Percentiles rank a stretch among this genome's conserved stretches.
phyloP scores from a whole-genome alignment of 2,113 vertebrate genomes.

The Notothenia rossii region DNA sequence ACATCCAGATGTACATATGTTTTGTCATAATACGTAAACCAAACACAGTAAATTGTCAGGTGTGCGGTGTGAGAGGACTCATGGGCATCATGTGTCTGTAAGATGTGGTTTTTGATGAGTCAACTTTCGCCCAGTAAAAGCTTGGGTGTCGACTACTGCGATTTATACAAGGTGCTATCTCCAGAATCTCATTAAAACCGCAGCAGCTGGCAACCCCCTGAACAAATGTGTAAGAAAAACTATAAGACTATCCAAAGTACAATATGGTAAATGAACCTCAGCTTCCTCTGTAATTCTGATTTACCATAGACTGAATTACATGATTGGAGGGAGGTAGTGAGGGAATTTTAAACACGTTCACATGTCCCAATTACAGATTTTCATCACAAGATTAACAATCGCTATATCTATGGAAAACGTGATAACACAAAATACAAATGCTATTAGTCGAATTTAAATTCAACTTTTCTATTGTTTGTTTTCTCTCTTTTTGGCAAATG shows the following conservation, averaged over 20 bases:
- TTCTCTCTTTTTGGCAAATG: too few species aligned
- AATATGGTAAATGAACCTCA: background rate
- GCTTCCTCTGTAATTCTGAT: background rate
- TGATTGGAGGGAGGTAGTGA: background rate
- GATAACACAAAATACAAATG: too few species aligned
- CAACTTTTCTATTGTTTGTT: too few species aligned
- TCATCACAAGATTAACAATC: too few species aligned
- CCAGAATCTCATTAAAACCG: conserved; percentile 31
- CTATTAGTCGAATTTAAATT: too few species aligned
- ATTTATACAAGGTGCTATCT: conserved; percentile 31
- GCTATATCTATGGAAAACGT: background rate
- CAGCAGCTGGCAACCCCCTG: conserved; percentile 19
- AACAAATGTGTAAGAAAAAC: conserved; percentile 11
- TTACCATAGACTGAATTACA: too few species aligned
- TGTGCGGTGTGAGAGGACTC: conserved; percentile 18
- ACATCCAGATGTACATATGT: conserved; percentile 70
- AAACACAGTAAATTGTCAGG: conserved; percentile 40
- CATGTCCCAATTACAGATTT: background rate
- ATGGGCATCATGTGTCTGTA: conserved; percentile 15
- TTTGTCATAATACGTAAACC: conserved; percentile 40
- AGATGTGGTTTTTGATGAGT: conserved; percentile 43
- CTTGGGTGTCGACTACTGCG: conserved; percentile 16
- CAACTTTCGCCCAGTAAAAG: background rate
- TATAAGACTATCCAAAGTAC: background rate
- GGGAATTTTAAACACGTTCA: background rate